Percentiles rank a stretch among this genome's conserved stretches.
Conservation (phyloP, 2,888 invertebrate species). For the Torymus aiolomorphi region DNA sequence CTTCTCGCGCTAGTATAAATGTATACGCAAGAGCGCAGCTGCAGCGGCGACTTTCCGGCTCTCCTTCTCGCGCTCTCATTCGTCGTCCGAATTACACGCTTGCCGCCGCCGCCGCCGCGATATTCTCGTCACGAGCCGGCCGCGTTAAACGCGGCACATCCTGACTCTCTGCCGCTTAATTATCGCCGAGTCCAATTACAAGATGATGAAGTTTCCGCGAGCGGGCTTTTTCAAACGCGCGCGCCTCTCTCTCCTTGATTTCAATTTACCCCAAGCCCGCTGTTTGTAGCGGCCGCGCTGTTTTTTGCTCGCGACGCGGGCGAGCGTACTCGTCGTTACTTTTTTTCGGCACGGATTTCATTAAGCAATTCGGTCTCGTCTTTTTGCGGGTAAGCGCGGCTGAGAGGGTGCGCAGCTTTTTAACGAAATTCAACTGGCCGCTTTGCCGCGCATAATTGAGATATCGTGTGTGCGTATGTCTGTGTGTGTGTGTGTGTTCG, state of each 20-base stretch:
- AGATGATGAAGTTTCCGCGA: constrained; percentile 38
- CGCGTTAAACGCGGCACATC: constrained; percentile 34
- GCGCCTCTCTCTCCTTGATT: constrained; percentile 40
- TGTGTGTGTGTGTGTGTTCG: too few species aligned
- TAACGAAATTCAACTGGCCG: too few species aligned
- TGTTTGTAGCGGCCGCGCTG: not conserved
- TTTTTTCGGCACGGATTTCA: constrained; percentile 4
- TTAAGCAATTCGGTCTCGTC: constrained; percentile 7
- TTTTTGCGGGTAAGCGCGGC: constrained; percentile 13
- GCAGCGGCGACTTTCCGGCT: constrained; percentile 3
- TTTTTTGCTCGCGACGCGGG: not conserved
- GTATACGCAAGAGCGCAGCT: constrained; percentile 4
- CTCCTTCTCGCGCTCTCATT: constrained; percentile 1
- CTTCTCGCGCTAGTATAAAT: not conserved
- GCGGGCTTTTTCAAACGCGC: constrained; percentile 15
- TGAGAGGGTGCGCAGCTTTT: too few species aligned
- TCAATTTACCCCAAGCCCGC: constrained; percentile 19
- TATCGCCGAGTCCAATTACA: constrained; percentile 52
- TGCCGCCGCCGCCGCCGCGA: not conserved
- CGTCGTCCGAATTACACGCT: not conserved
- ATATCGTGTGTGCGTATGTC: too few species aligned
- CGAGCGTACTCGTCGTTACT: too few species aligned
- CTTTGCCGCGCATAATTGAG: too few species aligned
- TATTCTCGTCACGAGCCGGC: constrained; percentile 50
- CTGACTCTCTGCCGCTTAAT: constrained; percentile 42